Evolutionary conservation across 1,140 invertebrate species (phyloP).

Genomic region (Drosophila murphyi): DNA sequence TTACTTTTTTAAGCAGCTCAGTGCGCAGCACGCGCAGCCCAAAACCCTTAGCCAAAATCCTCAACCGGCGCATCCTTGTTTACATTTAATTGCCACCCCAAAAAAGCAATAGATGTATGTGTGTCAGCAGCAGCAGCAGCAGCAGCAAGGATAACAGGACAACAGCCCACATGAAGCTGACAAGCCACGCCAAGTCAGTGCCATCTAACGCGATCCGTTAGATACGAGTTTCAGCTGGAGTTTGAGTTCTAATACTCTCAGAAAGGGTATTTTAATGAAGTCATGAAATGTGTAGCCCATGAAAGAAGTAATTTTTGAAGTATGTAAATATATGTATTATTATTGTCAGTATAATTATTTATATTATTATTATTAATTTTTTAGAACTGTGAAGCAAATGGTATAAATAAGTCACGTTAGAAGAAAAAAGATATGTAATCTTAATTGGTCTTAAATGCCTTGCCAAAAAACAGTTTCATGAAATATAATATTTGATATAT

Average conservation of each 20-base stretch:
- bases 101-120: neutral
- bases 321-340: no score
- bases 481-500: no score
- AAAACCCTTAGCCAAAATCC: neutral
- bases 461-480: no score
- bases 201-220: constrained; percentile 63
- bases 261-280: neutral
- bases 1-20: constrained; percentile 76
- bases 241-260: constrained; percentile 20
- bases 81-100: constrained; percentile 44
- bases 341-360: no score
- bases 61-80: constrained; percentile 40
- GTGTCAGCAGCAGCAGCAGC: constrained; percentile 11
- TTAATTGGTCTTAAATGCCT: no score
- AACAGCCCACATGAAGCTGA: constrained; percentile 64
- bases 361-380: no score
- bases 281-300: neutral
- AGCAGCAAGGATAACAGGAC: no score
- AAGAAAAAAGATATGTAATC: no score
- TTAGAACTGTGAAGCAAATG: no score
- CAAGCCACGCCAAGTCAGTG: constrained; percentile 76
- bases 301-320: no score
- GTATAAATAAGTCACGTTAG: no score
- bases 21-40: constrained; percentile 54
- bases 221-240: constrained; percentile 34